phyloP scores from a whole-genome alignment of 1,140 invertebrate genomes.

The Pseudomyrmex pallidus region DNA sequence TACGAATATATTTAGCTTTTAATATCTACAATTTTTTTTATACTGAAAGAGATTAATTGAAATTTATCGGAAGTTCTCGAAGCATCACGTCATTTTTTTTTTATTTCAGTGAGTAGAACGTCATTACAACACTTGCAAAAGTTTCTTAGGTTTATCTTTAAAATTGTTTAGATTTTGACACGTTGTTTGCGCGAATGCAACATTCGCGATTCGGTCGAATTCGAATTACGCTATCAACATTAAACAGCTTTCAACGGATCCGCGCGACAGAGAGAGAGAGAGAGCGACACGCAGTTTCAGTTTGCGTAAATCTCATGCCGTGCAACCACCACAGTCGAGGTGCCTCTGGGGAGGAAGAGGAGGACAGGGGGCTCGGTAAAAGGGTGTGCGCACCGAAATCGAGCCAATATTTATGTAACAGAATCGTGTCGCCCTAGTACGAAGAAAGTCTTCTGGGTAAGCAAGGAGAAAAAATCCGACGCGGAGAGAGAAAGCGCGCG shows the following conservation, averaged over 20 bases:
- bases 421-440: conserved; percentile 63
- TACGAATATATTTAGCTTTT: neutral
- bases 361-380: conserved; percentile 40
- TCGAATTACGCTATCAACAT: conserved; percentile 68
- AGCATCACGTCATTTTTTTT: too few relatives aligned
- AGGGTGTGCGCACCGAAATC: conserved; percentile 72
- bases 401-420: conserved; percentile 77
- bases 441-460: conserved; percentile 65
- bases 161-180: too few relatives aligned
- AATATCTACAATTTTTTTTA: too few relatives aligned
- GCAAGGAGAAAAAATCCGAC: conserved; percentile 51
- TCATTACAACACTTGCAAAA: too few relatives aligned
- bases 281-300: conserved; percentile 30
- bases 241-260: conserved; percentile 70
- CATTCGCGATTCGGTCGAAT: conserved; percentile 34
- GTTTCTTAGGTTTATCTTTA: too few relatives aligned
- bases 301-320: conserved; percentile 37
- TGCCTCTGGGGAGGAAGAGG: conserved; percentile 15
- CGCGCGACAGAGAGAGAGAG: neutral
- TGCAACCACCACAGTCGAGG: conserved; percentile 23
- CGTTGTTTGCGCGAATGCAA: conserved; percentile 8
- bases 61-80: too few relatives aligned
- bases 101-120: too few relatives aligned
- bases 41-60: too few relatives aligned
- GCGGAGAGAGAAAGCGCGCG: conserved; percentile 24